Percentiles rank a stretch among this genome's conserved stretches.
Evolutionary conservation across 2,888 invertebrate species (phyloP).

Genomic region (Xestoiulus laeticollis): DNA sequence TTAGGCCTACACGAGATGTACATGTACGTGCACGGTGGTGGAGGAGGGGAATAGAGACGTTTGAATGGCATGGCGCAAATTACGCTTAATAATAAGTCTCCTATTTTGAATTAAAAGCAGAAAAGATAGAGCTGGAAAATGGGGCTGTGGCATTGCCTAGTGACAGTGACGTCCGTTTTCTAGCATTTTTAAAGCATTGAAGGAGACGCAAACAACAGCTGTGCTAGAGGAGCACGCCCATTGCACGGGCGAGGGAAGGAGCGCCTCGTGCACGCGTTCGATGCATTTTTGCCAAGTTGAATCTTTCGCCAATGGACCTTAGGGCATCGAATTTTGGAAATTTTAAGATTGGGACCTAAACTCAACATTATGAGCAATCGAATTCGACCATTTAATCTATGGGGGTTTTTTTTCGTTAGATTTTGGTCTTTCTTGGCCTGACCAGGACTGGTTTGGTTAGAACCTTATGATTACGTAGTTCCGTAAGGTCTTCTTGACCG

Average conservation of each 20-base stretch:
- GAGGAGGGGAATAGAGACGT: not conserved
- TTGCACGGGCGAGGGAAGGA: not conserved
- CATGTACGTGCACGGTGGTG: too few species aligned
- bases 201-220: not conserved
- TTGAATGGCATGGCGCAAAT: not conserved
- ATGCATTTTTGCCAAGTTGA: not conserved
- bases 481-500: too few species aligned
- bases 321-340: not conserved
- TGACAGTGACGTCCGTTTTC: not conserved
- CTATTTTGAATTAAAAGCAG: not conserved
- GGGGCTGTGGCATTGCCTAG: not conserved
- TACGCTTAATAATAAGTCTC: not conserved
- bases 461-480: too few species aligned
- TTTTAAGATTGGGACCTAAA: not conserved
- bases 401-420: not conserved
- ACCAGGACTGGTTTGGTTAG: not conserved
- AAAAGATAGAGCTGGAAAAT: too few species aligned
- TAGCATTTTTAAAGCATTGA: not conserved
- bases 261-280: not conserved
- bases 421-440: not conserved
- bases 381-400: not conserved
- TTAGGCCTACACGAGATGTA: not conserved
- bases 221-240: not conserved
- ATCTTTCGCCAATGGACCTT: not conserved
- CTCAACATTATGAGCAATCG: not conserved